Percentiles rank a stretch among this genome's conserved stretches.
Evolutionary conservation across 2,888 invertebrate genomes (phyloP).

Genomic region (Drosophila lacicola): DNA sequence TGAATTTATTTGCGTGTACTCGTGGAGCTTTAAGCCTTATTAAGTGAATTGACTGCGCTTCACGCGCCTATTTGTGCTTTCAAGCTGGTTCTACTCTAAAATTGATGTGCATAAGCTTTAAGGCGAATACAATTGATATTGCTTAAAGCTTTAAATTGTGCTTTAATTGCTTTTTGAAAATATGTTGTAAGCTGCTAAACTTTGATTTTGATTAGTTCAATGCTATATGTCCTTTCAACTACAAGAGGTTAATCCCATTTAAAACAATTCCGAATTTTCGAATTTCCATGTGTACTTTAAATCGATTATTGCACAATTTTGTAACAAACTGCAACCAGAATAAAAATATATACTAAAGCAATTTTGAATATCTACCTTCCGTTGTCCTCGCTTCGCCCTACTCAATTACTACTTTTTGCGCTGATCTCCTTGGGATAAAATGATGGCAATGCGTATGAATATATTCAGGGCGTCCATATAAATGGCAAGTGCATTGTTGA

Average conservation of each 20-base stretch:
- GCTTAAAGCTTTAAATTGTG: neutral
- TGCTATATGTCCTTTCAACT: too few species aligned
- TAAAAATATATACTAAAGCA: neutral
- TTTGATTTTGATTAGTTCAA: too few species aligned
- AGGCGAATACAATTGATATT: too few species aligned
- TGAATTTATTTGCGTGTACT: too few species aligned
- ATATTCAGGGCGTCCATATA: conserved; percentile 98
- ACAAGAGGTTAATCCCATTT: too few species aligned
- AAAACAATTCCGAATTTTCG: too few species aligned
- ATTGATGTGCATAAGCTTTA: too few species aligned
- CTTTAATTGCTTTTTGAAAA: neutral
- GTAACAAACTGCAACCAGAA: neutral
- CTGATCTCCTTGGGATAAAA: conserved; percentile 89
- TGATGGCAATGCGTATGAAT: conserved; percentile 96
- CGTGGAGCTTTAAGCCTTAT: too few species aligned
- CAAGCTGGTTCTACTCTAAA: too few species aligned
- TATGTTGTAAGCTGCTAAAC: neutral
- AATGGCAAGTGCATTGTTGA: conserved; percentile 97
- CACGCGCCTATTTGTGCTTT: too few species aligned
- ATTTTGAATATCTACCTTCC: neutral
- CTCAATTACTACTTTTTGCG: conserved; percentile 45
- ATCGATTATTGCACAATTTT: conserved; percentile 16
- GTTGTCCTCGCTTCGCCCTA: neutral
- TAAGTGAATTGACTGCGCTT: too few species aligned
- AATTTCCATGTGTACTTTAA: neutral